These are phyloP conservation scores for Megaceryle alcyon DNA, from an alignment of 2,797 vertebrate genomes.

Conservation along the genomic window DNA sequence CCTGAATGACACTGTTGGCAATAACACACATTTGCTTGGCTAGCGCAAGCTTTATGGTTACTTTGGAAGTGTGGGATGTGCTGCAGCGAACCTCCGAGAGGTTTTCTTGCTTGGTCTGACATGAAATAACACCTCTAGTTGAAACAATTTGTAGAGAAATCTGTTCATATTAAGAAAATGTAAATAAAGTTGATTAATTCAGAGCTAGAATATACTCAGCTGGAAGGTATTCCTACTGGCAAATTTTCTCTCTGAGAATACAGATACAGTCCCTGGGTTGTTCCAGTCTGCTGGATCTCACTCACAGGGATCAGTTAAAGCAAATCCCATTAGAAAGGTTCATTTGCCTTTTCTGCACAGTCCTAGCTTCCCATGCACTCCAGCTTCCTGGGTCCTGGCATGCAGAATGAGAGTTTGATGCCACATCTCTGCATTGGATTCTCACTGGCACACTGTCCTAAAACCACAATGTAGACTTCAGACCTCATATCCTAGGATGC, in stretches of 20 bases:
- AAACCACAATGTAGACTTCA: not conserved
- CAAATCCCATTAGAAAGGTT: not conserved
- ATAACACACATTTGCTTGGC: not conserved
- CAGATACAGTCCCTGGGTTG: not conserved
- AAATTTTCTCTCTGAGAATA: not conserved
- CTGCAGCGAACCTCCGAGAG: not conserved
- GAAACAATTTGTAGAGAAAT: not conserved
- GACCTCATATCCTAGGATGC: not conserved
- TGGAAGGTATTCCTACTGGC: not conserved
- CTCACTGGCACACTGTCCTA: not conserved
- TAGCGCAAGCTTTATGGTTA: not conserved
- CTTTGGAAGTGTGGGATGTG: not conserved
- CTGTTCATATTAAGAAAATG: not conserved
- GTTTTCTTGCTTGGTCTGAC: not conserved
- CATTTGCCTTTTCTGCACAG: not conserved
- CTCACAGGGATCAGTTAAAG: not conserved
- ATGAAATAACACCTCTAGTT: not conserved
- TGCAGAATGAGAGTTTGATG: not conserved
- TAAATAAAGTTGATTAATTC: not conserved
- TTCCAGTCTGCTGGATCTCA: not conserved
- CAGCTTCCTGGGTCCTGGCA: not conserved
- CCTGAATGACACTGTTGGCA: not conserved
- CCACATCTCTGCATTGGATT: not conserved
- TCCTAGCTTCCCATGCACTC: fast-evolving
- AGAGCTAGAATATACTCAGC: not conserved